These are phyloP conservation scores for Melanotaenia duboulayi DNA, from an alignment of 2,113 vertebrate genomes.

Conservation along the genomic window DNA sequence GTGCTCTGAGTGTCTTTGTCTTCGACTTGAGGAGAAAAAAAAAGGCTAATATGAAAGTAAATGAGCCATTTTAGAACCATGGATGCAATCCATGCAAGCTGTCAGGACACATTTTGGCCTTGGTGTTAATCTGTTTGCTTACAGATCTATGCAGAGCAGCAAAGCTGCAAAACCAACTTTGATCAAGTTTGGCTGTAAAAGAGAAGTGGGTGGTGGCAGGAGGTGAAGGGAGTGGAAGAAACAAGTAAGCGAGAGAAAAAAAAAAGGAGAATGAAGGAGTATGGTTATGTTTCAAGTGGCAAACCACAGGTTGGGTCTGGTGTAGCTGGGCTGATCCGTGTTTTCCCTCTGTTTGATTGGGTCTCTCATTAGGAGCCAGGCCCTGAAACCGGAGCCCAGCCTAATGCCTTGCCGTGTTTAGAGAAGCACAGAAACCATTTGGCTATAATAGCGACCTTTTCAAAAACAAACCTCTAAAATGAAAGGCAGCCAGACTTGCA, in stretches of 20 bases:
- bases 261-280: slow-evolving; percentile 47
- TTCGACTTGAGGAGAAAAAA: slow-evolving; percentile 6
- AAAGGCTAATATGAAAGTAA: slow-evolving; percentile 19
- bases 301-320: slow-evolving; percentile 82
- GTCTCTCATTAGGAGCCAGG: slow-evolving; percentile 83
- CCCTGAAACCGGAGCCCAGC: slow-evolving; percentile 79
- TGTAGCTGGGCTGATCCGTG: slow-evolving; percentile 76
- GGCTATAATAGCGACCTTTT: slow-evolving; percentile 82
- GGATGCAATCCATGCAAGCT: slow-evolving; percentile 33
- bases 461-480: slow-evolving; percentile 80
- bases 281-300: slow-evolving; percentile 78
- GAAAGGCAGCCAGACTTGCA: slow-evolving; percentile 73
- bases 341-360: slow-evolving; percentile 80
- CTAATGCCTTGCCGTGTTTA: slow-evolving; percentile 84
- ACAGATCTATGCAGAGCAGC: slow-evolving; percentile 59
- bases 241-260: slow-evolving; percentile 16
- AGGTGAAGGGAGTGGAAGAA: slow-evolving; percentile 49
- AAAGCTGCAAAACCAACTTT: slow-evolving; percentile 74
- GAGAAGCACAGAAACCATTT: slow-evolving; percentile 82
- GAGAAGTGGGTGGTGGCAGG: slow-evolving; percentile 61
- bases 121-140: slow-evolving; percentile 74
- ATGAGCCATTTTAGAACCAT: slow-evolving; percentile 28
- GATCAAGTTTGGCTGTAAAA: slow-evolving; percentile 66
- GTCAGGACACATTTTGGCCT: slow-evolving; percentile 35
- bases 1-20: slow-evolving; percentile 11